Conservation (phyloP, 2,888 invertebrate genomes). For the Pammene aurita region DNA sequence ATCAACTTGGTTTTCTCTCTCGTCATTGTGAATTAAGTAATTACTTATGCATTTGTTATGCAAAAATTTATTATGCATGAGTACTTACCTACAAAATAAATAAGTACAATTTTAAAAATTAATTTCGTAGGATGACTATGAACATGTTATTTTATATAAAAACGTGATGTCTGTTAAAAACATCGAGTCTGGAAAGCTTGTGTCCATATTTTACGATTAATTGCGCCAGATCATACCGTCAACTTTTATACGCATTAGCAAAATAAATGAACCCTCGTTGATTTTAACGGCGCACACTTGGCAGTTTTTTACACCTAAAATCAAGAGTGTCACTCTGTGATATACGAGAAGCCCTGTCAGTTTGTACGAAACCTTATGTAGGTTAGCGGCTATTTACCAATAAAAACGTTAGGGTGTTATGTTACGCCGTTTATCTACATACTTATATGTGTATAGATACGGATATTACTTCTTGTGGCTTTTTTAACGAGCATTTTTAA, state of each 20-base stretch:
- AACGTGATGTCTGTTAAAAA: too few species aligned
- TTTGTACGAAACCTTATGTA: slow-evolving; percentile 59
- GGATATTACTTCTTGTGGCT: not conserved
- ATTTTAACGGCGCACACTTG: slow-evolving; percentile 1
- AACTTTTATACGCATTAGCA: not conserved
- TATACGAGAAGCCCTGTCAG: slow-evolving; percentile 60
- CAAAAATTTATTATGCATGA: too few species aligned
- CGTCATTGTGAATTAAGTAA: too few species aligned
- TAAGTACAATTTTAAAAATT: too few species aligned
- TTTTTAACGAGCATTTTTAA: too few species aligned
- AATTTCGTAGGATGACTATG: too few species aligned
- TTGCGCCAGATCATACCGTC: not conserved
- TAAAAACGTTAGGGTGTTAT: slow-evolving; percentile 40
- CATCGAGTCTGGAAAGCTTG: too few species aligned
- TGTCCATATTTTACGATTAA: too few species aligned
- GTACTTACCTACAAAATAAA: too few species aligned
- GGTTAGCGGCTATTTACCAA: slow-evolving; percentile 47
- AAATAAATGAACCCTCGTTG: slow-evolving; percentile 21
- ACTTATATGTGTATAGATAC: slow-evolving; percentile 18
- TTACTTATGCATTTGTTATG: too few species aligned
- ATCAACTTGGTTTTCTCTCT: too few species aligned
- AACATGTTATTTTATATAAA: too few species aligned
- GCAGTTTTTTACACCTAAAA: slow-evolving; percentile 64
- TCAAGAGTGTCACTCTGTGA: slow-evolving; percentile 63
- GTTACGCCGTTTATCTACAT: slow-evolving; percentile 34